Evolutionary conservation across 2,113 vertebrate genomes (phyloP), one percentile per base, ranked within the genome.

Genomic region (Sinocyclocheilus rhinocerous): DNA sequence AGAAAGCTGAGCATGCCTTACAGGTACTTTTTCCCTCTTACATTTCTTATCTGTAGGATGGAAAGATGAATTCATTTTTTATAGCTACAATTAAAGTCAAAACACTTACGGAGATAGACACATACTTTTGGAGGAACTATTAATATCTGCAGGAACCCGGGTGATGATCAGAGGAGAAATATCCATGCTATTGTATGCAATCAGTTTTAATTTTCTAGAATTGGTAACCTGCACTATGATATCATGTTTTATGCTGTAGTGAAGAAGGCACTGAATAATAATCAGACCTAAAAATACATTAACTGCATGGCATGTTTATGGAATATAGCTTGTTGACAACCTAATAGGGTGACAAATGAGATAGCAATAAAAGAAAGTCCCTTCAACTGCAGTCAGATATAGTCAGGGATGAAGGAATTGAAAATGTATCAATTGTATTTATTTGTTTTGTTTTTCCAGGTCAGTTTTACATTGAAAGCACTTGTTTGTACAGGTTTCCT

Each of bases 271-370:
- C 63, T 59, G 67, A 52, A 42, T 52, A 85, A 55, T 83, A 82
- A 55, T 85, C 42, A 79, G 65, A 65, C 57, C 77, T 52, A 73
- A 55, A 77, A 78, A 75, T 67, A 83, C 63, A 83, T 24, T 85
- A 87, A 82, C 57, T 87, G 88, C 88, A 89, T 89, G 88, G 88
- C 88, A 89, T 89, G 84, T 75, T 75, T 79, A 85, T 59, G 82
- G 79, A 76, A 73, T 52, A 61, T 78, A 70, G 72, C 84, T 78
- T 79, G 81, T 10, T 77, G 52, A 84, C 33, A 70, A 42, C 72
- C 79, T 48, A 73, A 76, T 26, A 75, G 59, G 81, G 79, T 81
- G 72, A 63, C 75, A 50, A 52, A 77, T 65, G 69, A 78, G 67
- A 57, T 70, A n/a, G 26, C 1, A 39, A 45, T 70, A 9, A 72